Percentiles rank a stretch among this genome's conserved stretches.
These are phyloP conservation scores for Brachionus plicatilis DNA, from an alignment of 1,140 invertebrate genomes.

Conservation along the genomic window DNA sequence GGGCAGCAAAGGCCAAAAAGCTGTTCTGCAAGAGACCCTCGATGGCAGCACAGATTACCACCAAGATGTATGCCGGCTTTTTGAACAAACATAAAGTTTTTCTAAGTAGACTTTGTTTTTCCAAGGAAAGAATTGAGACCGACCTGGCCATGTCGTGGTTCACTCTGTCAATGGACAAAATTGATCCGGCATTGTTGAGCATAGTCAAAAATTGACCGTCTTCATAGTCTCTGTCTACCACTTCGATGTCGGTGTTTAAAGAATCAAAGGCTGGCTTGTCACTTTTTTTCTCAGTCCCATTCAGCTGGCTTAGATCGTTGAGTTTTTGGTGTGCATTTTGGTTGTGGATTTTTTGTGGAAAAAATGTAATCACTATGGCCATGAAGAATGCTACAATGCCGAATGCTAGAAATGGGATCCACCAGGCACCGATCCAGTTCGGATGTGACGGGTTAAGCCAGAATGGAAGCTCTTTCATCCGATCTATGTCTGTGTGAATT, in stretches of 20 bases:
- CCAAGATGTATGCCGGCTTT: constrained; percentile 5
- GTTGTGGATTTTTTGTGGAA: background rate
- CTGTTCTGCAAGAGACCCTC: constrained; percentile 34
- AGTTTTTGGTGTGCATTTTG: background rate
- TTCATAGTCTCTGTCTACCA: background rate
- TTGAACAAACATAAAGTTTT: background rate
- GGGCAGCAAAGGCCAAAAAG: constrained; percentile 29
- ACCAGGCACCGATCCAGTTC: constrained; percentile 39
- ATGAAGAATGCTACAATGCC: background rate
- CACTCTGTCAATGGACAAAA: background rate
- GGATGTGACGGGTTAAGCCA: constrained; percentile 34
- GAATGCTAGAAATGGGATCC: constrained; percentile 19
- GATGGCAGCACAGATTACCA: background rate
- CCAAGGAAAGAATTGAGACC: background rate
- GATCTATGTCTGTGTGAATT: constrained; percentile 21
- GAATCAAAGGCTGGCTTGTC: background rate
- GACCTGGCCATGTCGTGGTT: background rate
- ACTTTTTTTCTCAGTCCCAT: background rate
- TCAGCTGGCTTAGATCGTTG: background rate
- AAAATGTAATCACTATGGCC: background rate
- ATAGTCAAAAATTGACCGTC: background rate
- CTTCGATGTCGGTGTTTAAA: background rate
- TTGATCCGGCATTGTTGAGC: background rate
- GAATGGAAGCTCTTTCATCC: constrained; percentile 1
- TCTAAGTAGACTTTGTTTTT: background rate